Evolutionary conservation across 1,140 invertebrate genomes (phyloP), one percentile per base, ranked within the genome.

Genomic region (Halyomorpha halys): DNA sequence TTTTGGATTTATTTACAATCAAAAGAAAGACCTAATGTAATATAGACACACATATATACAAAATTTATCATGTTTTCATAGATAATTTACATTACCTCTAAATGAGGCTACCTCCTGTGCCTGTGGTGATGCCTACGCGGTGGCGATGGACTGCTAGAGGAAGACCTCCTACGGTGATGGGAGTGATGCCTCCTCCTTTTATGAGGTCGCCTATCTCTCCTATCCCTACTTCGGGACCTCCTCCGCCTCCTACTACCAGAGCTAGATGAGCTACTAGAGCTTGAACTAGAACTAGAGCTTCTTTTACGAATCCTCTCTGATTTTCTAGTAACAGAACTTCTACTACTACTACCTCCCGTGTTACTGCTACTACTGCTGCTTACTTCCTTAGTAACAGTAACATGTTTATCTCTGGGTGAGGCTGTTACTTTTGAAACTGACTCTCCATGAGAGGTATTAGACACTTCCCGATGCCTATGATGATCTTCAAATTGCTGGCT

Each of bases 21-120:
- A 56, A 56, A 23, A 39, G 34, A 39, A 39, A 39, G 34, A 39
- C 23, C 11, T 16, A 56, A 2, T 56, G 27, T 23, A 56, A 21
- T 56, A 56, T 16, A 21, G 23, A 56, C 23, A 25, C 23, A 56
- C 4, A 56, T 56, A 56, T 16, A 56, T 49, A 49, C 47, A 49
- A 49, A 21, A 23, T 23, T 25, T 19, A 23, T 23, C 53, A 56
- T 19, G 53, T 49, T 49, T 21, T 49, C n/a, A 49, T 49, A 19
- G 21, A 23, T 23, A 25, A 56, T 25, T 21, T 21, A 23, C 14
- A 56, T 39, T 39, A 25, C 14, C 18, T 21, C 18, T 5, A 11
- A 18, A 13, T 56, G 23, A 56, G 23, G 23, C 34, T 60, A 60
- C 34, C 59, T 60, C 30, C 60, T 61, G 60, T 47, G 60, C 16